Evolutionary conservation across 1,140 invertebrate species (phyloP).

Genomic region (Oedothorax gibbosus): DNA sequence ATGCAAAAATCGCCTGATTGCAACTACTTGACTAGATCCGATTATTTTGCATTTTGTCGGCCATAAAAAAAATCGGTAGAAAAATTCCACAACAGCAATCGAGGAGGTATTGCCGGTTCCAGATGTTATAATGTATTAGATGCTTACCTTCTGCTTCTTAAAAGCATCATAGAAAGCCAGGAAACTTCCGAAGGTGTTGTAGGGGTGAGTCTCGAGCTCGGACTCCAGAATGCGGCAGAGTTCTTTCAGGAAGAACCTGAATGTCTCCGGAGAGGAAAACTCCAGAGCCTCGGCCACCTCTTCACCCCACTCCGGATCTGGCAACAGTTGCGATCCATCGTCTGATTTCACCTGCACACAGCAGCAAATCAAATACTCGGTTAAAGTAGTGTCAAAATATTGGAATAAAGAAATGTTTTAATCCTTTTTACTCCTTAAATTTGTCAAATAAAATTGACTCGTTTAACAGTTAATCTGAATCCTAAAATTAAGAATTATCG

Average conservation of each 20-base stretch:
- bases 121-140: no score
- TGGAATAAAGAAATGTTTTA: no score
- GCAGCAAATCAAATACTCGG: background rate
- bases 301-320: constrained; percentile 77
- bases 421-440: no score
- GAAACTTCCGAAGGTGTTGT: constrained; percentile 89
- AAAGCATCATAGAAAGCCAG: constrained; percentile 68
- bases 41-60: no score
- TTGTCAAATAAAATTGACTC: no score
- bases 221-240: constrained; percentile 80
- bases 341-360: constrained; percentile 31
- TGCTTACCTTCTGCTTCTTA: constrained; percentile 67
- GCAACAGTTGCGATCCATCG: constrained; percentile 71
- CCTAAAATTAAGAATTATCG: no score
- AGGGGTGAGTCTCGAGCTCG: constrained; percentile 81
- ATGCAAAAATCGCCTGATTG: no score
- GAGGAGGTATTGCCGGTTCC: no score
- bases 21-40: no score
- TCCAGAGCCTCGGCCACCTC: constrained; percentile 64
- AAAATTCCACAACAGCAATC: no score
- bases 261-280: constrained; percentile 60
- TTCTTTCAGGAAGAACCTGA: constrained; percentile 79
- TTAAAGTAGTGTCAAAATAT: background rate
- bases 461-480: no score
- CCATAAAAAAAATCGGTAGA: no score